Evolutionary conservation across 2,888 invertebrate species (phyloP).

Genomic region (Anodontia alba): DNA sequence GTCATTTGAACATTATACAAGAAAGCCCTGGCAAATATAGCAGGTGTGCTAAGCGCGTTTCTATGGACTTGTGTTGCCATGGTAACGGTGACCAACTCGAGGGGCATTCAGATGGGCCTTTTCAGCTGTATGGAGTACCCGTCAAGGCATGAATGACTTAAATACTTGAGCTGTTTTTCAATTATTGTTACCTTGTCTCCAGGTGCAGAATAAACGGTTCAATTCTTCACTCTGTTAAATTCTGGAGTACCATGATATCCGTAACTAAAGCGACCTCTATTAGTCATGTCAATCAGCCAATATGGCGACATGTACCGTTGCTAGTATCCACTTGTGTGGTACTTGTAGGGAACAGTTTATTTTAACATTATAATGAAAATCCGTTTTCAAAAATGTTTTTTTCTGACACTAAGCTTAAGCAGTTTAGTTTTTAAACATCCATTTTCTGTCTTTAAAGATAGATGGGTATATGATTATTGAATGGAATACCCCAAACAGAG

Average conservation of each 20-base stretch:
- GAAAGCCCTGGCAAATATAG: background rate
- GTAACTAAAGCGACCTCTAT: background rate
- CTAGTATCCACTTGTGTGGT: background rate
- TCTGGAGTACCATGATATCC: background rate
- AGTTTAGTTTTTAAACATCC: too few relatives aligned
- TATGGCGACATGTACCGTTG: background rate
- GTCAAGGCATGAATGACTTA: background rate
- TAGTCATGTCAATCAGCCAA: background rate
- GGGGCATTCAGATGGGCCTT: background rate
- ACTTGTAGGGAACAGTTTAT: background rate
- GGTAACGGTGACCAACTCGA: background rate
- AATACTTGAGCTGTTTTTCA: background rate
- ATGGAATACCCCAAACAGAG: too few relatives aligned
- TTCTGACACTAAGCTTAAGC: too few relatives aligned
- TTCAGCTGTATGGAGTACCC: background rate
- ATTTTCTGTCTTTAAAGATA: too few relatives aligned
- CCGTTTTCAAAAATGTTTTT: too few relatives aligned
- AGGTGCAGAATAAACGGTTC: slow-evolving; percentile 8
- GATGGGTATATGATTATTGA: too few relatives aligned
- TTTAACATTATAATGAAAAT: too few relatives aligned
- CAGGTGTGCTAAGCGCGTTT: background rate
- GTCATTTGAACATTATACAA: background rate
- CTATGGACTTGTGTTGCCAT: background rate
- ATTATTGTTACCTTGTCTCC: background rate
- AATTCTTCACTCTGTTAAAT: background rate